phyloP scores from a whole-genome alignment of 2,797 vertebrate species.

The Coreius guichenoti region DNA sequence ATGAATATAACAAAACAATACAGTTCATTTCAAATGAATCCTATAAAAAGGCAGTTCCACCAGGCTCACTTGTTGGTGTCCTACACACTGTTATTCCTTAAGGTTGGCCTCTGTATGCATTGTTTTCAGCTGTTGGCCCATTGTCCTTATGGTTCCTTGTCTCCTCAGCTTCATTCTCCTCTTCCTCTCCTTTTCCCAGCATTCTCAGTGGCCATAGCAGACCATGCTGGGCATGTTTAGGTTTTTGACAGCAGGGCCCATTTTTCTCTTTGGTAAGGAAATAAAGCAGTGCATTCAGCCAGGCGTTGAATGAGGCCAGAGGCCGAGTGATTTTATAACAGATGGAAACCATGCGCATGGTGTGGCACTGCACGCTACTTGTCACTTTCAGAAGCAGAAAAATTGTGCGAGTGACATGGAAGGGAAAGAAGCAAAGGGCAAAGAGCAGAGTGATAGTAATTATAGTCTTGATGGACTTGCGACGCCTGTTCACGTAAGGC shows the following conservation, averaged over 20 bases:
- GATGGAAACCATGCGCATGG: constrained; percentile 80
- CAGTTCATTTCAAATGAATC: background rate
- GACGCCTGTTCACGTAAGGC: constrained; percentile 76
- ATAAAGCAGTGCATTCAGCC: constrained; percentile 85
- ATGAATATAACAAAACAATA: constrained; percentile 12
- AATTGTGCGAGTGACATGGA: constrained; percentile 83
- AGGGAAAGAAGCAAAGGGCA: constrained; percentile 83
- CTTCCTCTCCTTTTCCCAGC: constrained; percentile 72
- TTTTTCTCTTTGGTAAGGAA: constrained; percentile 84
- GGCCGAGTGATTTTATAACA: constrained; percentile 86
- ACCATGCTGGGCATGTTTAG: constrained; percentile 61
- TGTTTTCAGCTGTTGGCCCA: constrained; percentile 73
- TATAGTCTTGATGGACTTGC: constrained; percentile 84
- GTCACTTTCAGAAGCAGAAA: constrained; percentile 79
- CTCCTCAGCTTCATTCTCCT: constrained; percentile 73
- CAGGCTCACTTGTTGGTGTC: background rate
- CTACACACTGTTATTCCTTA: constrained; percentile 26
- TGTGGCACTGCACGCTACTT: constrained; percentile 71
- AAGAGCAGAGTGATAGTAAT: constrained; percentile 84
- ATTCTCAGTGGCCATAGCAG: constrained; percentile 79
- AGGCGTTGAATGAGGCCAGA: constrained; percentile 84
- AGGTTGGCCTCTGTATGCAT: constrained; percentile 62
- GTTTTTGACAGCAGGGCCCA: constrained; percentile 73
- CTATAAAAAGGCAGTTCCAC: background rate
- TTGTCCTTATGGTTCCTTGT: constrained; percentile 71